A percentile compares a stretch with the other conserved stretches of the same genome.
Evolutionary conservation across 2,113 vertebrate species (phyloP).

Genomic region (Sakesphorus luctuosus): DNA sequence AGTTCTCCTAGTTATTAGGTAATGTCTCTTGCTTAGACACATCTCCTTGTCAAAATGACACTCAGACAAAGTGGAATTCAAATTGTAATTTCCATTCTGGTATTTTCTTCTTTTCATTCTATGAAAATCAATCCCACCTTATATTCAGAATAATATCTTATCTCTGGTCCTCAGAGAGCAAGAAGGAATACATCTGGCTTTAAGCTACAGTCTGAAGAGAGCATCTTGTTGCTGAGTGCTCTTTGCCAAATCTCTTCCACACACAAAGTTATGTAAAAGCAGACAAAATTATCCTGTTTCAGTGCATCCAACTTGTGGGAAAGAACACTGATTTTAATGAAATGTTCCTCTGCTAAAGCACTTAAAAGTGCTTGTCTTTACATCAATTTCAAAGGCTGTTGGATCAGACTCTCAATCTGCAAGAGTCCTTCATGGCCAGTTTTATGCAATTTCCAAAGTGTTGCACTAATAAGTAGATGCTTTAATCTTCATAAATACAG

Average conservation of each 20-base stretch:
- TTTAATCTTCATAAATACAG: slow-evolving; percentile 44
- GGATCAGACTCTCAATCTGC: background rate
- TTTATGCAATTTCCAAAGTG: background rate
- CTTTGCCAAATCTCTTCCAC: background rate
- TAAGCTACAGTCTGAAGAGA: background rate
- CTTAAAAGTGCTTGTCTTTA: background rate
- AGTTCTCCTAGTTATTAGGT: background rate
- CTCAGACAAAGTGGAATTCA: background rate
- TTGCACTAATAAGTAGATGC: slow-evolving; percentile 28
- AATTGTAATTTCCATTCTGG: background rate
- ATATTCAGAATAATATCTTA: background rate
- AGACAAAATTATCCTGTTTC: background rate
- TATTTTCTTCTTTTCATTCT: background rate
- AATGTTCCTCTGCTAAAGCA: slow-evolving; percentile 8
- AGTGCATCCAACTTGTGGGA: background rate
- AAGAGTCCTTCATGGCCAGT: slow-evolving; percentile 32
- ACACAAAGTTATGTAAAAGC: background rate
- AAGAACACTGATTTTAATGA: background rate
- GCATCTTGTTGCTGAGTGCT: background rate
- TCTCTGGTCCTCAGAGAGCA: background rate
- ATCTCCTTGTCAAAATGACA: background rate
- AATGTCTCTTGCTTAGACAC: background rate
- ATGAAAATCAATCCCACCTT: background rate
- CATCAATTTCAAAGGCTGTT: background rate
- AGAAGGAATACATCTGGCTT: background rate